Base-by-base conservation (phyloP, 2,797 vertebrate genomes). In the Rhinatrema bivittatum region DNA sequence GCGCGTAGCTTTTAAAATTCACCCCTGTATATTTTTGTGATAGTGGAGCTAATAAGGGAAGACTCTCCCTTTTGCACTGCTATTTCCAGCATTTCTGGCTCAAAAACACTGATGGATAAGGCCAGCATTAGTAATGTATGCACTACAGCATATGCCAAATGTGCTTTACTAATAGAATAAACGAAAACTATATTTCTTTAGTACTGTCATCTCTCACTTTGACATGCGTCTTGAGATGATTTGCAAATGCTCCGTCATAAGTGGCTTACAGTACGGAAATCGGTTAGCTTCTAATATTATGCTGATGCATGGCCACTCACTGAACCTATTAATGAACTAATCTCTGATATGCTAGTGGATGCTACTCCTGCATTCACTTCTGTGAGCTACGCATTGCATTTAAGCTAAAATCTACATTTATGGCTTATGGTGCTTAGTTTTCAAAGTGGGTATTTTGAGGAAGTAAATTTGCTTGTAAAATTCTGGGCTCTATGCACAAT, bases 321-420 rank as follows among this genome's bases (percentile, higher is more conserved):
- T 40, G 47, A 60, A 61, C 44, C 62, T 62, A 60, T 70, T 76
- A 72, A 69, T 64, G 65, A 75, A 69, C 56, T 56, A 68, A 77
- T 72, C 62, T 53, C 37, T 53, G 59, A 50, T 68, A 53, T 60
- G 63, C 44, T 26, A 28, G 54, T 27, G 45, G 57, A 43, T 37
- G 42, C 27, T 16, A 9, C 42, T 50, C 46, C 53, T 60, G 42
- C 37, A 13, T 26, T 36, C 48, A 26, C 36, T 29, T 53, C 35
- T 65, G 41, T 19, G 20, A 12, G 27, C 30, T 45, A 29, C 36
- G 15, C 20, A 18, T 39, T 51, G 47, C 46, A 13, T 64, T 73
- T 68, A 34, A 58, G 53, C 64, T 72, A 65, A 67, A 72, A 58
- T 48, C 58, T 60, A 51, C 39, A 23, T 47, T 7, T 16, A 40